Evolutionary conservation across 1,140 invertebrate genomes (phyloP).

Genomic region (Temnothorax curvispinosus): DNA sequence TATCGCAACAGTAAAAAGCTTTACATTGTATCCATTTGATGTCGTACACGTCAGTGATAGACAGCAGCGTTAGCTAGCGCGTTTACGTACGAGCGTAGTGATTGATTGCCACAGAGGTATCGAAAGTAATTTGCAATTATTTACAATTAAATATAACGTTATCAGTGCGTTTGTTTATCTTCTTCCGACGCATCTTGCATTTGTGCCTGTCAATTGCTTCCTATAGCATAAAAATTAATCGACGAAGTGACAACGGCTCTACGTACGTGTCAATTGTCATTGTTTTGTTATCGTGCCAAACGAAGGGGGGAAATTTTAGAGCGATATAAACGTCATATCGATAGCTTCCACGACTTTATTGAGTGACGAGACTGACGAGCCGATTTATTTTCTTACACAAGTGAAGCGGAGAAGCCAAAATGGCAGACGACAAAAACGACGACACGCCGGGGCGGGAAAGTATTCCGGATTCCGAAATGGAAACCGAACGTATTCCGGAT

Average conservation of each 20-base stretch:
- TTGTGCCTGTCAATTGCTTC: background rate
- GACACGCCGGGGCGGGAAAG: constrained; percentile 20
- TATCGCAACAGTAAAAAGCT: constrained; percentile 19
- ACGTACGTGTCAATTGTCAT: background rate
- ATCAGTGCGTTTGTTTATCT: background rate
- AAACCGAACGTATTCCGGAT: background rate
- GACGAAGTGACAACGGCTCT: background rate
- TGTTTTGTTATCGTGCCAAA: background rate
- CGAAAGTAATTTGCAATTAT: background rate
- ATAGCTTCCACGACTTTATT: background rate
- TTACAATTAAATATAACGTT: constrained; percentile 2
- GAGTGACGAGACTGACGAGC: background rate
- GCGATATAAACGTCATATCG: too few relatives aligned
- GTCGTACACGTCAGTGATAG: constrained; percentile 54
- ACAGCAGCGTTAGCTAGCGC: background rate
- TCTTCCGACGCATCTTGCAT: background rate
- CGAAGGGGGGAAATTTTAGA: background rate
- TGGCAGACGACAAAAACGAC: constrained; percentile 68
- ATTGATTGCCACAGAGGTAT: background rate
- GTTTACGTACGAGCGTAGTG: constrained; percentile 1
- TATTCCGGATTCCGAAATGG: too few relatives aligned
- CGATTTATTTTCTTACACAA: constrained; percentile 25
- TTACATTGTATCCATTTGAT: constrained; percentile 39
- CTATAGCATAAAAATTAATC: background rate
- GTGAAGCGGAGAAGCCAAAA: constrained; percentile 33